Conservation (phyloP, 1,140 invertebrate species). For the Panulirus ornatus region DNA sequence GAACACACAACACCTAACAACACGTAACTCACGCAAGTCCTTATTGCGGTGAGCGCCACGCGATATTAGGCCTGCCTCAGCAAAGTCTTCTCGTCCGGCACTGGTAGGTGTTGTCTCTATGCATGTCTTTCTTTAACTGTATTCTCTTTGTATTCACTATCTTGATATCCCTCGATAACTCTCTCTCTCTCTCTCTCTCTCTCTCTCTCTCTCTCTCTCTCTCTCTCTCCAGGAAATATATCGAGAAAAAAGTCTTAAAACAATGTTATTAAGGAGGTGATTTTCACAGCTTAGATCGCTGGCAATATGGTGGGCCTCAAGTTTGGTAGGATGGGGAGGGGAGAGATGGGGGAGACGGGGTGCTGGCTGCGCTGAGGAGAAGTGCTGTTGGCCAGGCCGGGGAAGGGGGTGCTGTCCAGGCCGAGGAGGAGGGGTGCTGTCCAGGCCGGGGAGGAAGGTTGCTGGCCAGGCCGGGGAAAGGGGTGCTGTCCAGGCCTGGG, state of each 20-base stretch:
- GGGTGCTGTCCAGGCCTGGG: background rate
- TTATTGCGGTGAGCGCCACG: too few relatives aligned
- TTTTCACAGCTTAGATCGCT: background rate
- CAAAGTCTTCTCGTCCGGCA: too few relatives aligned
- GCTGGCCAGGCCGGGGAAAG: background rate
- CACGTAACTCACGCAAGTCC: too few relatives aligned
- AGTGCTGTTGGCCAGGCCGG: background rate
- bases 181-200: background rate
- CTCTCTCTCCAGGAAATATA: background rate
- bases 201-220: background rate
- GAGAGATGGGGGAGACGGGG: background rate
- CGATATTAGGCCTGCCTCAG: too few relatives aligned
- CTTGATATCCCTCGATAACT: background rate
- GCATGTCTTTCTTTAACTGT: background rate
- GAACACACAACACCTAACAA: too few relatives aligned
- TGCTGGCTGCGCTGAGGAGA: background rate
- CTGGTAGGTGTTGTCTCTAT: too few relatives aligned
- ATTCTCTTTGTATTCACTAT: background rate
- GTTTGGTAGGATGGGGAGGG: background rate
- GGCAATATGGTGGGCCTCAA: background rate
- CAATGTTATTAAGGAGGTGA: background rate
- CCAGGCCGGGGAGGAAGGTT: background rate
- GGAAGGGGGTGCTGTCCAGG: background rate
- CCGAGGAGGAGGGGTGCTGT: background rate
- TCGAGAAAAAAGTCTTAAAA: background rate